These are phyloP conservation scores for Chrysomallon squamiferum DNA, from an alignment of 1,140 invertebrate species.

Conservation along the genomic window DNA sequence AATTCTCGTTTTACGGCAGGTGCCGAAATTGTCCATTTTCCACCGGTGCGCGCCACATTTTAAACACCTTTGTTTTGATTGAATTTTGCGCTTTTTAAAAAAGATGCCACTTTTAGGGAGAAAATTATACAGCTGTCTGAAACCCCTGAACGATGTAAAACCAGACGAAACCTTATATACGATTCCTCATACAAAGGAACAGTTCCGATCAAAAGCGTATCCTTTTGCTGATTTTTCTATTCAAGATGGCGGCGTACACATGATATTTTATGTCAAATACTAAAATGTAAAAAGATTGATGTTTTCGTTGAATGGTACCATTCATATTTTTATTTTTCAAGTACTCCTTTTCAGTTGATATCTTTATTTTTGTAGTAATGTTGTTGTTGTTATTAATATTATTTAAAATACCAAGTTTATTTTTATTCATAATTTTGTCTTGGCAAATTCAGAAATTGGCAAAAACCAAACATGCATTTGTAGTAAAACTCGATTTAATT, in stretches of 20 bases:
- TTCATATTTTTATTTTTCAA: constrained; percentile 1
- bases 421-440: too few species aligned
- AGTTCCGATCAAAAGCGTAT: constrained; percentile 61
- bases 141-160: constrained; percentile 40
- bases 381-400: too few species aligned
- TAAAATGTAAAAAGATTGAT: neutral
- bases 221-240: constrained; percentile 47
- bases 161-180: constrained; percentile 50
- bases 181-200: constrained; percentile 58
- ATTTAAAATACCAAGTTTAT: too few species aligned
- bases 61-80: constrained; percentile 38
- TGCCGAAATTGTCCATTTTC: neutral
- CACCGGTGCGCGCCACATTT: constrained; percentile 57
- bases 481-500: too few species aligned
- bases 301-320: neutral
- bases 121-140: constrained; percentile 44
- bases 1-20: too few species aligned
- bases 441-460: too few species aligned
- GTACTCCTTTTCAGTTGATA: neutral
- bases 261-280: constrained; percentile 19
- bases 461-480: too few species aligned
- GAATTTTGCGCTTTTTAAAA: constrained; percentile 30
- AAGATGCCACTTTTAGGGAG: constrained; percentile 59
- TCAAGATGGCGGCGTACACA: constrained; percentile 59
- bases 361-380: too few species aligned